phyloP scores from a whole-genome alignment of 2,113 vertebrate genomes.

The Phyllostomus hastatus region DNA sequence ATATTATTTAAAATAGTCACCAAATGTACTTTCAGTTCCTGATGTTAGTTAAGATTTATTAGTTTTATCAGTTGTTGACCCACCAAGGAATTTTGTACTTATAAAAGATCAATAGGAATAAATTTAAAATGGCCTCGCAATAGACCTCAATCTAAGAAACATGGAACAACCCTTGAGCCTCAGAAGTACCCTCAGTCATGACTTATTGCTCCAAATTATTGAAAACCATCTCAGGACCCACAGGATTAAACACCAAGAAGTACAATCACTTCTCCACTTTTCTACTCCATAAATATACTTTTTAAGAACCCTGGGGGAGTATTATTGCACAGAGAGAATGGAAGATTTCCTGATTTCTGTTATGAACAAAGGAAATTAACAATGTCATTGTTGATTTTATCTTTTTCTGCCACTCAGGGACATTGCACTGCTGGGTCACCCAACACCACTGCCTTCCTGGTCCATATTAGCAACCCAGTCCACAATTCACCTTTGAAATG shows the following conservation, averaged over 20 bases:
- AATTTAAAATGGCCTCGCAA: neutral
- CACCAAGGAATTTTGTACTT: neutral
- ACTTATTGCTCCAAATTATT: neutral
- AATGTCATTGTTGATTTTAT: no score
- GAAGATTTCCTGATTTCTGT: neutral
- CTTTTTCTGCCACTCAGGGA: neutral
- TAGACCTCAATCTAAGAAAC: neutral
- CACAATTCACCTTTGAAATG: neutral
- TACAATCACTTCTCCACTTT: neutral
- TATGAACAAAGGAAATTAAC: neutral
- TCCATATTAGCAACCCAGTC: neutral
- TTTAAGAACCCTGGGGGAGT: neutral
- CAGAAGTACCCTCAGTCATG: neutral
- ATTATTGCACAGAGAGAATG: neutral
- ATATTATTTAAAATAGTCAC: neutral
- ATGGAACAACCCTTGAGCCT: neutral
- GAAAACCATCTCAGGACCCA: neutral
- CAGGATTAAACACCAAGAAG: neutral
- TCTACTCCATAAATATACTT: neutral
- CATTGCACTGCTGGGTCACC: neutral
- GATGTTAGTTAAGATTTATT: neutral
- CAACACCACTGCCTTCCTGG: neutral
- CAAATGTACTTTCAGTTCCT: neutral
- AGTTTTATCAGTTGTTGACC: neutral
- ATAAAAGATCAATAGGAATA: neutral